Evolutionary conservation across 2,113 vertebrate species (phyloP).

Genomic region (Solenodon paradoxus): DNA sequence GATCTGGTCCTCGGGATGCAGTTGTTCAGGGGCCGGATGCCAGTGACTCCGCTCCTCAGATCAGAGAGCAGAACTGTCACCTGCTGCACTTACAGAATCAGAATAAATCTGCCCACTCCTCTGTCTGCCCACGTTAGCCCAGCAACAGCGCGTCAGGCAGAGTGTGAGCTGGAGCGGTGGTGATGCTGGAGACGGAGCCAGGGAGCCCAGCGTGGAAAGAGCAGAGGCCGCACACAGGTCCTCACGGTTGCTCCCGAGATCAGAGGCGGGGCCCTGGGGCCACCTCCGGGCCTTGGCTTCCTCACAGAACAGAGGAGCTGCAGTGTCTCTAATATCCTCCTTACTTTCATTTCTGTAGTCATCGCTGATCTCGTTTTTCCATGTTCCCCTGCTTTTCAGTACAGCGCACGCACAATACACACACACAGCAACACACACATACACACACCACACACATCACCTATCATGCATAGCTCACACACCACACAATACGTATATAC

Average conservation of each 20-base stretch:
- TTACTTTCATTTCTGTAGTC: neutral
- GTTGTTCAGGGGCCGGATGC: neutral
- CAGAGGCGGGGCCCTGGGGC: fast-evolving
- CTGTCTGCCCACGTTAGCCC: neutral
- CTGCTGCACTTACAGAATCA: neutral
- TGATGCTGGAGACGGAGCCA: neutral
- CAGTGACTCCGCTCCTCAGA: neutral
- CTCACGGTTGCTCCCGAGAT: neutral
- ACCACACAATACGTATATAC: neutral
- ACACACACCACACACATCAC: too few relatives aligned
- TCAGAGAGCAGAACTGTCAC: neutral
- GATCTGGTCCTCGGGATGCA: neutral
- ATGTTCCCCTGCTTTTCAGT: neutral
- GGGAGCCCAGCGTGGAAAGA: neutral
- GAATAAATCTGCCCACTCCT: neutral
- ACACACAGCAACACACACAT: neutral
- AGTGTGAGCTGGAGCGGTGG: neutral
- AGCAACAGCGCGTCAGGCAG: neutral
- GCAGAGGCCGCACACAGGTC: too few relatives aligned
- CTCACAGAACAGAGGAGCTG: neutral
- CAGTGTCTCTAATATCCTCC: neutral
- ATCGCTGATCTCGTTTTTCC: neutral
- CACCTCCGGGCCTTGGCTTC: neutral
- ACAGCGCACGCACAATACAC: neutral
- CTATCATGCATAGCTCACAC: too few relatives aligned